Evolutionary conservation across 2,113 vertebrate genomes (phyloP), one percentile per base, ranked within the genome.

Genomic region (Eudyptes chrysolophus): DNA sequence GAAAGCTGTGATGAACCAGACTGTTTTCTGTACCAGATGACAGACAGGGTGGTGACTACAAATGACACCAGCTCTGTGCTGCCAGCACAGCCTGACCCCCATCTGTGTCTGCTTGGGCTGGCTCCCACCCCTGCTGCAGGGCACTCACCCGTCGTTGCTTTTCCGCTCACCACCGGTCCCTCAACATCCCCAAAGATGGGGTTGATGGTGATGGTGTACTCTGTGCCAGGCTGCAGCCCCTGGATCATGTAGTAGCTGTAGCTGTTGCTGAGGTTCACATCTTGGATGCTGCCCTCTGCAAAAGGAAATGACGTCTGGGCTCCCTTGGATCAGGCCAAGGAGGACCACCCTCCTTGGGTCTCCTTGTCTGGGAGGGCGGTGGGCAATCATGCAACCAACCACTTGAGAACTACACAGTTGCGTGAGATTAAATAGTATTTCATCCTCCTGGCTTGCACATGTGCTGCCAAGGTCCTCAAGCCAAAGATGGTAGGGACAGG

Each of bases 171-270:
- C 93, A 99, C 70, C 0, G 99, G 99, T 1, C 99, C 99, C 94
- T 99, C 99, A 0, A 96, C 69, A 74, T 99, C 98, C 81, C 98
- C 98, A 64, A 99, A 99, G 93, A 99, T 98, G 42, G 99, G 98
- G 92, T 99, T 99, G 96, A 99, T 97, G 51, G 98, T 99, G 88
- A 99, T 27, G 0, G 94, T 98, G 96, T 99, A 99, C 69, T 99
- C 98, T 3, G 92, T 83, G 85, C 98, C 99, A 1, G 98, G 25
- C 21, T 97, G 96, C 44, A 99, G 98, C 25, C 99, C 99, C 92
- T 99, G 99, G 95, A 99, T 99, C 98, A 99, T 99, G 97, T 99
- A 99, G 95, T 98, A 98, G 93, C 93, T 98, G 95, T 98, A 99
- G 66, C 64, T 96, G 62, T 98, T 98, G 40, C 98, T 97, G 1